Evolutionary conservation across 2,888 invertebrate species (phyloP).

Genomic region (Blastobasis adustella): DNA sequence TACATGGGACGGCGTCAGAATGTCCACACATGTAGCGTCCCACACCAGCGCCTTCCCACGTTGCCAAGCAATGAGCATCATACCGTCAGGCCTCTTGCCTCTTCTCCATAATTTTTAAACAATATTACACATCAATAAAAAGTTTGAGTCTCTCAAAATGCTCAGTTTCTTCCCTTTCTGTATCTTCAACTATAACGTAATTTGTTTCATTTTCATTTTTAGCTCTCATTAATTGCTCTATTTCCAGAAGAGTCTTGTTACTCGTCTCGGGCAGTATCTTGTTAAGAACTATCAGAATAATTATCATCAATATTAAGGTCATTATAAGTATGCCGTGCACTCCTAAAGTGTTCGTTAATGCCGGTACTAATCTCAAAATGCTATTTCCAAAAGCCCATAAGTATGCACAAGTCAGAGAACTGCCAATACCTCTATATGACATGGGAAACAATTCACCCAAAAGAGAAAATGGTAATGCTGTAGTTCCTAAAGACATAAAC

Average conservation of each 20-base stretch:
- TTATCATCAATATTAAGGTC: constrained; percentile 13
- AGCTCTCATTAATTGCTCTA: constrained; percentile 15
- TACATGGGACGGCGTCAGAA: too few species aligned
- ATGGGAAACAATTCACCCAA: constrained; percentile 24
- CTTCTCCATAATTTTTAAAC: too few species aligned
- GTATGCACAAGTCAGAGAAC: constrained; percentile 24
- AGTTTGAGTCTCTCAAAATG: constrained; percentile 18
- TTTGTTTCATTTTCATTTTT: constrained; percentile 2
- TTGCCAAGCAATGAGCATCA: too few species aligned
- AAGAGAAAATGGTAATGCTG: constrained; percentile 20
- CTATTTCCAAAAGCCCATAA: constrained; percentile 23
- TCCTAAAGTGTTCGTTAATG: constrained; percentile 12
- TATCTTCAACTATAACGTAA: constrained; percentile 10
- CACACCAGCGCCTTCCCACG: too few species aligned
- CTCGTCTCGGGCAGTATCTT: constrained; percentile 21
- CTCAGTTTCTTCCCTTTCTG: constrained; percentile 11
- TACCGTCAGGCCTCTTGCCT: too few species aligned
- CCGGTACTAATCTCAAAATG: constrained; percentile 16
- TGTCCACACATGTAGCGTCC: too few species aligned
- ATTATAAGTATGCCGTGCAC: constrained; percentile 13
- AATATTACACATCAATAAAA: constrained; percentile 13
- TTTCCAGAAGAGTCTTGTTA: constrained; percentile 18
- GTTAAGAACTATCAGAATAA: constrained; percentile 13
- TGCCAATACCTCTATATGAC: constrained; percentile 22
- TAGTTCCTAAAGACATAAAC: constrained; percentile 24